Conservation (phyloP, 2,797 vertebrate species). For the Sebastes diaconus region DNA sequence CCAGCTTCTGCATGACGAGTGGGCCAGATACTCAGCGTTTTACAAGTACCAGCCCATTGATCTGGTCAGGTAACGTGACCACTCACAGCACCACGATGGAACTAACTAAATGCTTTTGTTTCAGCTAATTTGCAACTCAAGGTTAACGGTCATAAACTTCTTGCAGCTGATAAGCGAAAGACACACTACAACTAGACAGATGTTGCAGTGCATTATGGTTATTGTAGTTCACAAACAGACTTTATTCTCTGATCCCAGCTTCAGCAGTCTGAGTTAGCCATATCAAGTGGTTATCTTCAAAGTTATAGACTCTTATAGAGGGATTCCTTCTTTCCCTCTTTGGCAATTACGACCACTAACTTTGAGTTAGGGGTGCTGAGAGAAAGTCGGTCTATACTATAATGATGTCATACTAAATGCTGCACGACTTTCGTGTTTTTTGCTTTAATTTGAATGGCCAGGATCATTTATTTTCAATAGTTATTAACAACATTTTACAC, state of each 20-base stretch:
- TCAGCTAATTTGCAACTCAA: neutral
- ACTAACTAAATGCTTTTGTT: neutral
- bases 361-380: neutral
- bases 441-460: too few relatives aligned
- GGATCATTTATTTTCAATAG: too few relatives aligned
- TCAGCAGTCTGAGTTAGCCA: neutral
- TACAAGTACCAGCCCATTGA: constrained; percentile 98
- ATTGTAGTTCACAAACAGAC: neutral
- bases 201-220: neutral
- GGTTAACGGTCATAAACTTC: neutral
- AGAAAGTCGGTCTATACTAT: too few relatives aligned
- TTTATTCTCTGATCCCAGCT: neutral
- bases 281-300: neutral
- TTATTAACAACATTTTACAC: too few relatives aligned
- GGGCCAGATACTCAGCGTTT: constrained; percentile 95
- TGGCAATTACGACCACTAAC: neutral
- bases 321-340: neutral
- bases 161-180: fast-evolving
- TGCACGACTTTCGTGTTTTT: too few relatives aligned
- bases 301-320: neutral
- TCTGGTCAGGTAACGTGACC: constrained; percentile 90
- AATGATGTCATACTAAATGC: too few relatives aligned
- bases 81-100: neutral
- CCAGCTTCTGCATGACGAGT: constrained; percentile 93
- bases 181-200: neutral